A percentile compares a stretch with the other conserved stretches of the same genome.
Evolutionary conservation across 2,797 vertebrate genomes (phyloP).

Genomic region (Acipenser ruthenus): DNA sequence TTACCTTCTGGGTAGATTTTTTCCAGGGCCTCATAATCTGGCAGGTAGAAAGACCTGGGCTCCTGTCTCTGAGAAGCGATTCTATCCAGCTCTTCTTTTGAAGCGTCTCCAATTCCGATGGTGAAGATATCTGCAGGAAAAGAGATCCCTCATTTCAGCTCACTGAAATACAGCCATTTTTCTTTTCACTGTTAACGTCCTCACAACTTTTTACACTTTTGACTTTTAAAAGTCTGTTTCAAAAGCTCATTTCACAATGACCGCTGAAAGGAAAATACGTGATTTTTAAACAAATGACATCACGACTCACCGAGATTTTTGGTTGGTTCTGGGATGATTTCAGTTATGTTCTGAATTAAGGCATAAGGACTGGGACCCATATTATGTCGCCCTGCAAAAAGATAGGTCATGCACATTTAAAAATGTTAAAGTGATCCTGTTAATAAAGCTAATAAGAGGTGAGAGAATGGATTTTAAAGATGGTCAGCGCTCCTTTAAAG

Average conservation of each 20-base stretch:
- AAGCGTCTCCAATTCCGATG: slow-evolving; percentile 14
- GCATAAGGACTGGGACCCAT: slow-evolving; percentile 11
- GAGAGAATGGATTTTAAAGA: too few relatives aligned
- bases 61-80: slow-evolving; percentile 1
- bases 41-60: slow-evolving; percentile 11
- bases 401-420: not conserved
- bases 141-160: not conserved
- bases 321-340: not conserved
- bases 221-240: too few relatives aligned
- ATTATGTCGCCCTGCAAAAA: slow-evolving; percentile 16
- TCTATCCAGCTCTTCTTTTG: slow-evolving; percentile 6
- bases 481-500: too few relatives aligned
- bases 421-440: not conserved
- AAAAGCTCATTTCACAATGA: too few relatives aligned
- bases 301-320: slow-evolving; percentile 16
- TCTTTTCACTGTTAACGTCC: too few relatives aligned
- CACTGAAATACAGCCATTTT: too few relatives aligned
- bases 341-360: slow-evolving; percentile 11
- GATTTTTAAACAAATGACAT: not conserved
- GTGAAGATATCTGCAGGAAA: slow-evolving; percentile 14
- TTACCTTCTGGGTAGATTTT: slow-evolving; percentile 4
- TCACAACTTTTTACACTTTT: too few relatives aligned
- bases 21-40: not conserved
- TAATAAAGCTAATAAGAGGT: too few relatives aligned
- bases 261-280: not conserved